Evolutionary conservation across 1,140 invertebrate species (phyloP).

Genomic region (Aphidius ervi): DNA sequence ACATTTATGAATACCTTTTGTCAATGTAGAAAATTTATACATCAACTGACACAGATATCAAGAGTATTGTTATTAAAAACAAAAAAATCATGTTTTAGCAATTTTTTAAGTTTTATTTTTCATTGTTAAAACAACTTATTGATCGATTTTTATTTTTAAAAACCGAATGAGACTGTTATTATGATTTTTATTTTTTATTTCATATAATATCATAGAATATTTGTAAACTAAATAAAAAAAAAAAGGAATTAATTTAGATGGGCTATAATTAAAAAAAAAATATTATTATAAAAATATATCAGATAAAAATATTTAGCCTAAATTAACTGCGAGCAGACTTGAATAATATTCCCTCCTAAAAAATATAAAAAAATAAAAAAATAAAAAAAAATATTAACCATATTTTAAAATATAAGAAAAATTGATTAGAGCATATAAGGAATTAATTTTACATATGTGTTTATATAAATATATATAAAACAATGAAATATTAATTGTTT

Average conservation of each 20-base stretch:
- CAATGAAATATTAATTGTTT: not conserved
- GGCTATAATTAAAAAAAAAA: slow-evolving; percentile 7
- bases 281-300: slow-evolving; percentile 23
- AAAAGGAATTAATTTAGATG: slow-evolving; percentile 34
- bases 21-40: too few species aligned
- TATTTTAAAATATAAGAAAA: slow-evolving; percentile 24
- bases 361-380: slow-evolving; percentile 30
- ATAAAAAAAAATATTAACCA: slow-evolving; percentile 25
- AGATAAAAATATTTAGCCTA: slow-evolving; percentile 30
- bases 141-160: not conserved
- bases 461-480: not conserved
- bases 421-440: slow-evolving; percentile 42
- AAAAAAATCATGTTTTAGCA: too few species aligned
- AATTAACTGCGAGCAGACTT: slow-evolving; percentile 43
- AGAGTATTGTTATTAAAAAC: not conserved
- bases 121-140: not conserved
- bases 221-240: slow-evolving; percentile 30
- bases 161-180: too few species aligned
- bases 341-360: slow-evolving; percentile 48
- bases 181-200: slow-evolving; percentile 2
- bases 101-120: slow-evolving; percentile 2
- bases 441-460: slow-evolving; percentile 39
- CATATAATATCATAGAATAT: slow-evolving; percentile 25
- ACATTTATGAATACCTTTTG: too few species aligned
- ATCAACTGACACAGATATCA: too few species aligned